Percentiles rank a stretch among this genome's conserved stretches.
These are phyloP conservation scores for Pachyuromys duprasi DNA, from an alignment of 2,797 vertebrate species.

Conservation along the genomic window DNA sequence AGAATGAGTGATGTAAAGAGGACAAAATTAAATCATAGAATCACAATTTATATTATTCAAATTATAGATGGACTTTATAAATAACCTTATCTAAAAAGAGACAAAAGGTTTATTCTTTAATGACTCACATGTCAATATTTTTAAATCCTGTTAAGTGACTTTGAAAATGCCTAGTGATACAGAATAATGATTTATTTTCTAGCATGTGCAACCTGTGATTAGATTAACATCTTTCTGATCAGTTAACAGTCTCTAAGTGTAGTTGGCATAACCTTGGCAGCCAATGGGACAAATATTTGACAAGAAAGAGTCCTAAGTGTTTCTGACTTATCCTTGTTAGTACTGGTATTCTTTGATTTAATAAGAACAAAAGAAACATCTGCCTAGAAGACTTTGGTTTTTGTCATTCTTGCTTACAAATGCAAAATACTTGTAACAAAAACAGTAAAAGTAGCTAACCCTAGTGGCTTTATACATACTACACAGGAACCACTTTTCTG, in stretches of 20 bases:
- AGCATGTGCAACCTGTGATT: conserved; percentile 38
- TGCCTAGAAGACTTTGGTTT: conserved; percentile 14
- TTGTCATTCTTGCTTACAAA: neutral
- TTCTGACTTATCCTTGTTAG: neutral
- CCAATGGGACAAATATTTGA: conserved; percentile 39
- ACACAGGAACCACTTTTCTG: neutral
- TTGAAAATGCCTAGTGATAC: conserved; percentile 53
- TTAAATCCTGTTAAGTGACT: conserved; percentile 63
- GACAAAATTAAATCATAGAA: conserved; percentile 46
- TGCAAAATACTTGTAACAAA: neutral
- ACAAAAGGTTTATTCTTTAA: conserved; percentile 63
- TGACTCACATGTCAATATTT: conserved; percentile 66
- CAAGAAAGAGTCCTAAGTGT: neutral
- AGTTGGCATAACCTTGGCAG: conserved; percentile 62
- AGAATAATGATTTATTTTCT: conserved; percentile 66
- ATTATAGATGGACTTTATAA: conserved; percentile 60
- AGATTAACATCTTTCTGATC: conserved; percentile 63
- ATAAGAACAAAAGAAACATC: neutral
- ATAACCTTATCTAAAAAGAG: conserved; percentile 53
- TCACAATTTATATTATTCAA: conserved; percentile 57
- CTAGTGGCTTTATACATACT: neutral
- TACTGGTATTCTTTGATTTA: neutral
- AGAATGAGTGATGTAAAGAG: conserved; percentile 47
- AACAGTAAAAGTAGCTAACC: neutral
- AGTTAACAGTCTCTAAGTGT: conserved; percentile 30